Evolutionary conservation across 2,113 vertebrate species (phyloP), one percentile per base, ranked within the genome.

Genomic region (Ploceus nigricollis): DNA sequence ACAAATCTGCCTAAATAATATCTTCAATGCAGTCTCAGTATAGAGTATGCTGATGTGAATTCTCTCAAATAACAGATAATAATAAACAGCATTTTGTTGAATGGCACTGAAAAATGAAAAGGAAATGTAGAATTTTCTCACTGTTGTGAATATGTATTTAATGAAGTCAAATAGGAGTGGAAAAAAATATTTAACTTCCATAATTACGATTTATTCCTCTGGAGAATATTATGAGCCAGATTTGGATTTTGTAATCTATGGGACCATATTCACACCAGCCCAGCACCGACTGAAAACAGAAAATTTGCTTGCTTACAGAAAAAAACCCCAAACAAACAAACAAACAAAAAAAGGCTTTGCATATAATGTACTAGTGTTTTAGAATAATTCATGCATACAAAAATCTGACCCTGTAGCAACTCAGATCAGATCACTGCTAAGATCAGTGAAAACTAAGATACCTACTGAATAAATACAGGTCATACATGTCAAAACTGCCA

Each of bases 371-470:
- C 11, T 50, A 80, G 31, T 64, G 51, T 66, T 91, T 90, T 69
- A 86, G 75, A 91, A 61, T 65, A 91, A 95, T 51, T 87, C 72
- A 95, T 58, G 39, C 40, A 64, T 86, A 90, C 24, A 95, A 75
- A 96, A 87, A 89, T 82, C 91, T 87, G 64, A 82, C 73, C 47
- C 73, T 70, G 31, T 68, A 91, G 80, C 54, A 85, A 78, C 63
- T 58, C 58, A 39, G 66, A 71, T 82, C 66, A 85, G 61, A 75
- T 75, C 90, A 68, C 58, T 69, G 78, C 82, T 94, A 87, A 73
- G 44, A 92, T 77, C 68, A 66, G 71, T 88, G 85, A 92, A 78
- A 92, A 84, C 60, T 92, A 93, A 91, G 82, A 65, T 68, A 89
- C 79, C 65, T 90, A 73, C 47, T 77, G 54, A 82, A 86, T 57